Base-by-base conservation (phyloP, 2,888 invertebrate genomes). In the Phyto melanocephala region DNA sequence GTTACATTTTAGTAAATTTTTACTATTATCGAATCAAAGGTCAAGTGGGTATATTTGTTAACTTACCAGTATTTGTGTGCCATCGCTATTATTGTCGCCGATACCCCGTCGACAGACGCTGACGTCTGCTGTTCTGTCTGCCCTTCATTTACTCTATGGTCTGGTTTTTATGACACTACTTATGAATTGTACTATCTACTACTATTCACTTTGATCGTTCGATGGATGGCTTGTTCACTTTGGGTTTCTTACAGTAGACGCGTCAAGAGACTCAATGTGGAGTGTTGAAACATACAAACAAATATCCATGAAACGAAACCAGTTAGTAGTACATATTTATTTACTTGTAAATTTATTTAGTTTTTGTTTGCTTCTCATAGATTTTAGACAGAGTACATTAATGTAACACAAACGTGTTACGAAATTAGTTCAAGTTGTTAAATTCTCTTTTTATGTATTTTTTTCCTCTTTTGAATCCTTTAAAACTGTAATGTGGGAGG, bases 41-140 rank as follows among this genome's bases (percentile, higher is more conserved):
- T n/a, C n/a, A n/a, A n/a, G n/a, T n/a, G n/a, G n/a, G n/a, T n/a
- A 15, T 63, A 1, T 28, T 22, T 40, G 28, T 22, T n/a, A 6
- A 2, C 40, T 28, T 2, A 62, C n/a, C 3, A 22, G n/a, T 20
- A 45, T 35, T 50, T 54, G 15, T 65, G 65, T 71, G 33, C n/a
- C 65, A 74, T 54, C 74, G 68, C 67, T 67, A 50, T 65, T 68
- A 62, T 40, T 17, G 63, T 24, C 60, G 65, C 45, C 56, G 63
- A 20, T 24, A 60, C 22, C 42, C n/a, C 35, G 60, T 17, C 54
- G 54, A 37, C 11, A 28, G 20, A 22, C 20, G 47, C 50, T 24
- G 47, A 56, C 58, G 10, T 22, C 6, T 28, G 37, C 15, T 37
- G 35, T 35, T 10, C 33, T 28, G 72, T 58, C 52, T 47, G 52